Evolutionary conservation across 2,888 invertebrate genomes (phyloP).

Genomic region (Lithophane semibrunnea): DNA sequence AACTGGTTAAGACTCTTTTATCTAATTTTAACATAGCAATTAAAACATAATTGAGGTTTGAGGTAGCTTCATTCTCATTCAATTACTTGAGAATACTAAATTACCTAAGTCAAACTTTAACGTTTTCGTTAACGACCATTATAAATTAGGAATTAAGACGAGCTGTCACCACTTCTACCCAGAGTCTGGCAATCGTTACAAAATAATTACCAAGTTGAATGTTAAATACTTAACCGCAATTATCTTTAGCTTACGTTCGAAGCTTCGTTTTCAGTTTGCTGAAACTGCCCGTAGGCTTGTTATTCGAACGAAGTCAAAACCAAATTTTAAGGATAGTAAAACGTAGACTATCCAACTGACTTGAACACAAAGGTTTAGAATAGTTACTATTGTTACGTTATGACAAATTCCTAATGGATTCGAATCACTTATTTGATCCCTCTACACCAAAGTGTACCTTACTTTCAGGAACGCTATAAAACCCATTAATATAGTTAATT

Average conservation of each 20-base stretch:
- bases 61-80: background rate
- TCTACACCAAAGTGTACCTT: background rate
- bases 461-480: background rate
- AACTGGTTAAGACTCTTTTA: background rate
- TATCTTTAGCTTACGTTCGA: conserved; percentile 29
- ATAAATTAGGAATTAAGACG: conserved; percentile 39
- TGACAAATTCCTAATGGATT: background rate
- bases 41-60: background rate
- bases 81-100: background rate
- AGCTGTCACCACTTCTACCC: conserved; percentile 32
- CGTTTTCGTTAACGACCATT: conserved; percentile 35
- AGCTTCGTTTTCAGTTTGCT: conserved; percentile 18
- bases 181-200: conserved; percentile 22
- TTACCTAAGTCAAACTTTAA: conserved; percentile 1
- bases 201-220: conserved; percentile 49
- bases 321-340: conserved; percentile 1
- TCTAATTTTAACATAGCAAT: background rate
- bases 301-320: background rate
- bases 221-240: conserved; percentile 40
- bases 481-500: too few relatives aligned
- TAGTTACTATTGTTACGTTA: background rate
- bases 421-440: background rate
- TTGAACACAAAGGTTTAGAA: background rate
- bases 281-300: conserved; percentile 3
- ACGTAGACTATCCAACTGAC: background rate